Conservation (phyloP, 1,140 invertebrate genomes). For the Scylla paramamosain region DNA sequence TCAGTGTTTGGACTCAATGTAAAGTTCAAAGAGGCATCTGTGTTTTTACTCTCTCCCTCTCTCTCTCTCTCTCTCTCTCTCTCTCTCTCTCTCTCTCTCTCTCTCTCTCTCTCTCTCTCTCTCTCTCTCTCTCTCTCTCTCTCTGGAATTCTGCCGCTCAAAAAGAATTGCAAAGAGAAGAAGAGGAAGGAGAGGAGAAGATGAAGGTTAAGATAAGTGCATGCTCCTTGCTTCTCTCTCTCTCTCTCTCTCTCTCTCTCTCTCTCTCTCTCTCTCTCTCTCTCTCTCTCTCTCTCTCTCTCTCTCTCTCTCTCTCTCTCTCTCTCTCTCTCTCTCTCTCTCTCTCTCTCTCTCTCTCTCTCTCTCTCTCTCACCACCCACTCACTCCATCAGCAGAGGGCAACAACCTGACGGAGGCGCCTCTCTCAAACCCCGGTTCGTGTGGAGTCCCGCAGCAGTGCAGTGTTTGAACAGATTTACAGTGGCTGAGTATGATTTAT, state of each 20-base stretch:
- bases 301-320: too few relatives aligned
- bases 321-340: constrained; percentile 7
- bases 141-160: too few relatives aligned
- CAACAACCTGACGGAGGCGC: neutral
- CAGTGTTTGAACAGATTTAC: neutral
- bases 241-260: neutral
- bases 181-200: too few relatives aligned
- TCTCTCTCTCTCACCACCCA: neutral
- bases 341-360: constrained; percentile 20
- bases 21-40: too few relatives aligned
- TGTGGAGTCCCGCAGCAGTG: neutral
- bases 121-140: too few relatives aligned
- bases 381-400: neutral
- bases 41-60: too few relatives aligned
- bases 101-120: too few relatives aligned
- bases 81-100: too few relatives aligned
- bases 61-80: too few relatives aligned
- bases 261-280: neutral
- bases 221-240: neutral
- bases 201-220: too few relatives aligned
- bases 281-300: neutral
- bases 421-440: neutral
- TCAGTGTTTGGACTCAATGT: too few relatives aligned
- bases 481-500: neutral
- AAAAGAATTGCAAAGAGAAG: too few relatives aligned